Evolutionary conservation across 2,113 vertebrate species (phyloP).

Genomic region (Panthera uncia): DNA sequence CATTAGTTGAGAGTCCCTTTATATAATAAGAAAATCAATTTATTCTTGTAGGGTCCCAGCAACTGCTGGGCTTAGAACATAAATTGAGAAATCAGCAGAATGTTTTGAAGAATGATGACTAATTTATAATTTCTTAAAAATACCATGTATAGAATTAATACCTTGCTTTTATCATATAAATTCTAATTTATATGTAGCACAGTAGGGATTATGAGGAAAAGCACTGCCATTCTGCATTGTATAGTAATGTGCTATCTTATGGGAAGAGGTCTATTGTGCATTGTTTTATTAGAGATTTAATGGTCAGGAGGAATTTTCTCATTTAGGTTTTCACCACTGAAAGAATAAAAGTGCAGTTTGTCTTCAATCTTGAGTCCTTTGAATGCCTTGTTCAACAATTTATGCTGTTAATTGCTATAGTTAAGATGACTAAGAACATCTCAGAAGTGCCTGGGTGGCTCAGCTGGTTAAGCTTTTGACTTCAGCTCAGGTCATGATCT

Average conservation of each 20-base stretch:
- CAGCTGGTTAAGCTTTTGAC: too few relatives aligned
- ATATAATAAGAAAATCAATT: neutral
- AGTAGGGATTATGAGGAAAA: neutral
- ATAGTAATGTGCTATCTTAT: neutral
- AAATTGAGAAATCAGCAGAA: neutral
- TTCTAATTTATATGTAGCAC: neutral
- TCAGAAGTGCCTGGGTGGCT: neutral
- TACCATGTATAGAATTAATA: neutral
- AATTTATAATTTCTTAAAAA: constrained; percentile 2
- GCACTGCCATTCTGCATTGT: neutral
- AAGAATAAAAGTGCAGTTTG: neutral
- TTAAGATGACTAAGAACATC: neutral
- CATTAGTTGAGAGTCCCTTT: constrained; percentile 2
- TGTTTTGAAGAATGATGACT: neutral
- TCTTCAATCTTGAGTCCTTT: constrained; percentile 31
- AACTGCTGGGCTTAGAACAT: neutral
- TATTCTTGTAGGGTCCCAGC: neutral
- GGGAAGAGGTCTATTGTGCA: neutral
- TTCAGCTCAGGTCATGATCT: too few relatives aligned
- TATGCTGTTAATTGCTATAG: constrained; percentile 39
- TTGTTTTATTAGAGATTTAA: neutral
- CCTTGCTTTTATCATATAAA: constrained; percentile 9
- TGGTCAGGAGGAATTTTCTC: constrained; percentile 22
- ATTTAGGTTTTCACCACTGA: neutral
- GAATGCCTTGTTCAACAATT: neutral